Evolutionary conservation across 2,888 invertebrate genomes (phyloP), one percentile per base, ranked within the genome.

Genomic region (Drosophila pseudotalamancana): DNA sequence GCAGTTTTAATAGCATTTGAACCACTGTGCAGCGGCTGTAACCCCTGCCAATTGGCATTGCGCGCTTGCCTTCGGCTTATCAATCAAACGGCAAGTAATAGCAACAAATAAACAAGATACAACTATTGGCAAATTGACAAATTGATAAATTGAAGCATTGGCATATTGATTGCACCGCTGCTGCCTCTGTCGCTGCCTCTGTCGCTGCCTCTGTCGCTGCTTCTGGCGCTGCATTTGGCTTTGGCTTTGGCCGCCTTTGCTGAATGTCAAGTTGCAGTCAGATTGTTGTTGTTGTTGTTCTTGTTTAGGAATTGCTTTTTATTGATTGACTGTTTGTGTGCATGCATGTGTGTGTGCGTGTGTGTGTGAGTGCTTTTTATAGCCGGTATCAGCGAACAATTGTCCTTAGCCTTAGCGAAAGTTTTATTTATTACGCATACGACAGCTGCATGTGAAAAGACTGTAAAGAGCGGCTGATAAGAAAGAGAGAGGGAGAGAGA

Each of bases 351-450:
- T 9, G 23, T 23, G 19, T 18, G 29, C 37, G 18, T 49, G 21
- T 43, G 9, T 50, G 16, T 48, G 11, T 42, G 42, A 29, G 45
- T 23, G 16, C 23, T 42, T 39, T 37, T 45, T 37, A 39, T 21
- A 48, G 62, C 73, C 81, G 80, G 69, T 80, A 61, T 63, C 80
- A 63, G 64, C 57, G 50, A 65, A 31, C 71, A 49, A 68, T 63
- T 80, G 80, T 60, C 87, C 77, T 76, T 82, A 85, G 69, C 79
- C 55, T 60, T 57, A 65, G 75, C 45, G 54, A 55, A 32, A 69
- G 66, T 67, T 74, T 51, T 62, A 71, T 80, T 86, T 83, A 80
- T 86, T 86, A 83, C 81, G 77, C 77, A 81, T 81, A 86, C 81
- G 45, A 56, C 50, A 46, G 50, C 27, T 50, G 65, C 64, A 46